Evolutionary conservation across 1,140 invertebrate species (phyloP), one percentile per base, ranked within the genome.

Genomic region (Conus ventricosus): DNA sequence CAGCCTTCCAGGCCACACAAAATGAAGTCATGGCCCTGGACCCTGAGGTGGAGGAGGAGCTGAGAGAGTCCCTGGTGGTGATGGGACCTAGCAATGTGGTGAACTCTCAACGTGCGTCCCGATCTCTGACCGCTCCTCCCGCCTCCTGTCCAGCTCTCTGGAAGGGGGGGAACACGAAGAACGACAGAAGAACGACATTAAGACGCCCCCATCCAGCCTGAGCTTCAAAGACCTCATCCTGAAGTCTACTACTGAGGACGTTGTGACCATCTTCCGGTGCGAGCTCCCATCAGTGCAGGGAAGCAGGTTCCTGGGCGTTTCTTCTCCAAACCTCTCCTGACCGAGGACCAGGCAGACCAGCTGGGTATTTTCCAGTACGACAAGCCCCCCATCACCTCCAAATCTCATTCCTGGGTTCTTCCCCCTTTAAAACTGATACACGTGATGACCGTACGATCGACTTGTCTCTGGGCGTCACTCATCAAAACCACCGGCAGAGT

Each of bases 271-370:
- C 23, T 57, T 89, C 84, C 84, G 6, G 84, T 78, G 23, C 55
- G 88, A 53, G 75, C 88, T 4, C 84, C 88, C 11, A 53, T 89
- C 20, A 55, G 63, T 39, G 53, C 23, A 54, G 75, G 55, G 53
- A 85, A 85, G 55, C 88, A 89, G 60, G 71, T 86, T 55, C 76
- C 88, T 8, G 88, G 88, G 11, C 83, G 84, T 53, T 89, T 81
- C 51, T 89, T 89, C 84, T 84, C 88, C 83, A 89, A 89, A 67
- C 84, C 88, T 8, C 54, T 57, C 10, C 71, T 82, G 53, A 71
- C 84, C 4, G 88, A 89, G 10, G 84, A 83, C 11, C 84, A 82
- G 63, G 17, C 23, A 27, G 84, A 57, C 13, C 67, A 76, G 20
- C 63, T 89, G n/a, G 25, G 27, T 39, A 67, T 11, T 84, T 84